These are phyloP conservation scores for Neomonachus schauinslandi DNA, from an alignment of 2,113 vertebrate species.

Conservation along the genomic window DNA sequence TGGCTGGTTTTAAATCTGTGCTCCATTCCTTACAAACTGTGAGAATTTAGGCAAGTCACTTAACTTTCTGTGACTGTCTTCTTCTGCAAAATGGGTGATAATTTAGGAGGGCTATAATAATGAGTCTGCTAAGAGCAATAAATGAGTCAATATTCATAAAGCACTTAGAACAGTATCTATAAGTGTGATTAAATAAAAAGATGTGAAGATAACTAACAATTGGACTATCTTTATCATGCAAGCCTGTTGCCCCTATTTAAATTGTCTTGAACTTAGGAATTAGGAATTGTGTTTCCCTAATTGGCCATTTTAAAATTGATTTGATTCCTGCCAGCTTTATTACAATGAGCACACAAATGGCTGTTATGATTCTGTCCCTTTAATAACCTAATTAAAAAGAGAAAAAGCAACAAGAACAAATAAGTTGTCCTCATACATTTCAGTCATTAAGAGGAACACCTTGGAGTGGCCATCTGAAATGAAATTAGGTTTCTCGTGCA, in stretches of 20 bases:
- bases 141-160: background rate
- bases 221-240: constrained; percentile 20
- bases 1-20: background rate
- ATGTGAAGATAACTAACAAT: background rate
- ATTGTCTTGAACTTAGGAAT: constrained; percentile 40
- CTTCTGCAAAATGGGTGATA: background rate
- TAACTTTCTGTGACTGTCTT: background rate
- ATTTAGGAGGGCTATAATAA: background rate
- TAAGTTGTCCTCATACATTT: background rate
- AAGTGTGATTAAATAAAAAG: background rate
- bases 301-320: constrained; percentile 33
- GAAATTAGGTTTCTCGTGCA: background rate
- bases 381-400: constrained; percentile 40
- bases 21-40: background rate
- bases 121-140: background rate
- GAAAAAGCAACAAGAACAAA: constrained; percentile 4
- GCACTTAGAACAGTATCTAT: background rate
- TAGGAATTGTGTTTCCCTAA: constrained; percentile 29
- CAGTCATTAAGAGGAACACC: background rate
- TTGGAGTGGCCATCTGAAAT: background rate
- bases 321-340: constrained; percentile 50
- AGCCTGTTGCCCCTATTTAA: background rate
- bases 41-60: background rate
- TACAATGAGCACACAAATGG: background rate
- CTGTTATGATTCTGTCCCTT: background rate